Evolutionary conservation across 1,140 invertebrate species (phyloP).

Genomic region (Hydropsyche tenuis): DNA sequence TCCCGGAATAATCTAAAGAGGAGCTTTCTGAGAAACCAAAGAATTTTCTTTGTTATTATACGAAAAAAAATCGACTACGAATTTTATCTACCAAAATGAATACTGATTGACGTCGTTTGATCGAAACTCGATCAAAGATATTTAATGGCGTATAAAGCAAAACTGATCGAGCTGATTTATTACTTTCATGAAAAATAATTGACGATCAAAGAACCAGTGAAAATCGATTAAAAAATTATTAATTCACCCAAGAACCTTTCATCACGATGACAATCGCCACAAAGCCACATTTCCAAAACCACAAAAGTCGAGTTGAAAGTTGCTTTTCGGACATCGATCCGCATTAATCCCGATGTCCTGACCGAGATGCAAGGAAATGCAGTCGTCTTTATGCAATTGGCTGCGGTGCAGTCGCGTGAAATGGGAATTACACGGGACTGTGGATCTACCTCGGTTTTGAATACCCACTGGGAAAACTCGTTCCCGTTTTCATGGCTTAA

Average conservation of each 20-base stretch:
- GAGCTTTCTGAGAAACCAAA: neutral
- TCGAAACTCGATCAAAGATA: slow-evolving; percentile 9
- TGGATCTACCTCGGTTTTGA: neutral
- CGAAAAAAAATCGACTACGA: neutral
- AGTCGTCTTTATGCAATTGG: slow-evolving; percentile 6
- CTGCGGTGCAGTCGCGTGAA: neutral
- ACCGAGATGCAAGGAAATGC: neutral
- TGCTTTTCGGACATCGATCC: too few relatives aligned
- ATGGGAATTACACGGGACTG: slow-evolving; percentile 7
- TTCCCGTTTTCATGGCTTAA: neutral
- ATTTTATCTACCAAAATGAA: neutral
- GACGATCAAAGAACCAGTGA: too few relatives aligned
- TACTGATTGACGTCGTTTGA: slow-evolving; percentile 22
- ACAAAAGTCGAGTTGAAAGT: too few relatives aligned
- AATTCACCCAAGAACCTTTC: too few relatives aligned
- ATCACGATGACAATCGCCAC: too few relatives aligned
- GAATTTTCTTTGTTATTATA: neutral
- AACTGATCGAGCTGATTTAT: neutral
- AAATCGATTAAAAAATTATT: too few relatives aligned
- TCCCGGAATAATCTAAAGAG: neutral
- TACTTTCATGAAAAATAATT: neutral
- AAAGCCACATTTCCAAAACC: too few relatives aligned
- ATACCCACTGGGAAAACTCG: neutral
- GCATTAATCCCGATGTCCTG: too few relatives aligned
- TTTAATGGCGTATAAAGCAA: neutral